Evolutionary conservation across 2,797 vertebrate genomes (phyloP), one percentile per base, ranked within the genome.

Genomic region (Anas georgica): DNA sequence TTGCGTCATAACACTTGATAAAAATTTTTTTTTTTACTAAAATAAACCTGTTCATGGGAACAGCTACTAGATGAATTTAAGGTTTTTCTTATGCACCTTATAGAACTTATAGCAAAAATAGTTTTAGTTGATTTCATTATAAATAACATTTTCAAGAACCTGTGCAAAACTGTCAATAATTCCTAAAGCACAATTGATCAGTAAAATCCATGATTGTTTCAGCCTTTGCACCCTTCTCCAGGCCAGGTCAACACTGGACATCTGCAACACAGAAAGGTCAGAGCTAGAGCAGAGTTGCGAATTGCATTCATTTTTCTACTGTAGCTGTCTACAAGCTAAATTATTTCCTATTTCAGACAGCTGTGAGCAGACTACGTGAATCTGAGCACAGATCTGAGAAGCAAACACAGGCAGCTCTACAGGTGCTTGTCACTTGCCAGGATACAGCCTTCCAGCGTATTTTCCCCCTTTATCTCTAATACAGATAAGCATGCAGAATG

Each of bases 81-180:
- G 98, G 98, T 96, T 98, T 98, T 97, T 98, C 97, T 98, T 98
- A 98, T 98, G 98, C 98, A 98, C 98, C 98, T 98, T 98, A 98
- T 98, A 98, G 98, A 99, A 99, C 98, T 98, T 98, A 99, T 98
- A 98, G 98, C 98, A 99, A 99, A 99, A 99, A 99, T 98, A 98
- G 98, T 99, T 98, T 98, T 98, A 98, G 98, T 98, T 98, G 98
- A 98, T 98, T 98, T 98, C 98, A 98, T 98, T 98, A 98, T 98
- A 98, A 99, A 99, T 98, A 98, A 98, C 97, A 97, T 98, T 98
- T 98, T 98, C 98, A 98, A 98, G 98, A 98, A 98, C 98, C 98
- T 98, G 98, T 98, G 98, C 99, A 99, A 99, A 99, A 98, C 97
- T 98, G 98, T 98, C 98, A 99, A 98, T 98, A 98, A 98, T 98